These are phyloP conservation scores for Vanessa cardui DNA, from an alignment of 2,888 invertebrate species.

Conservation along the genomic window DNA sequence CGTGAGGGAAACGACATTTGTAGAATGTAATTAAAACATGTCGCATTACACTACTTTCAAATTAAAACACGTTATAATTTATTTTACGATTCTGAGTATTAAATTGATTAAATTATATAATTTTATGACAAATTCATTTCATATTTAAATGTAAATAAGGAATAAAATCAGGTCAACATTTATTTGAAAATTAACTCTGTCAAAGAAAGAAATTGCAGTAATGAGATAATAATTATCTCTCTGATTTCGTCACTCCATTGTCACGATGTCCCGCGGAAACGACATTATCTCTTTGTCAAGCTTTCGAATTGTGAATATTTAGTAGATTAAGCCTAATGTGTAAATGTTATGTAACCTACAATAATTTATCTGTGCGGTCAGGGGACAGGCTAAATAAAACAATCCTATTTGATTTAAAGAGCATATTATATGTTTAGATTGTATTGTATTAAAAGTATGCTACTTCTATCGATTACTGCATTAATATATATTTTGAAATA, in stretches of 20 bases:
- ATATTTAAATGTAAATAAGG: constrained; percentile 24
- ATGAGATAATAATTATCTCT: constrained; percentile 64
- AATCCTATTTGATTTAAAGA: no score
- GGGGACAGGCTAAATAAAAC: no score
- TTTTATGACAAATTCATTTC: constrained; percentile 3
- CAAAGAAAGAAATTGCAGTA: constrained; percentile 42
- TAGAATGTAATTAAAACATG: background rate
- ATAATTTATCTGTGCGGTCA: background rate
- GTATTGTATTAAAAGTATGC: no score
- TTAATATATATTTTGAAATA: no score
- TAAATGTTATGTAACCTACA: no score
- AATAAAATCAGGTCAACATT: constrained; percentile 16
- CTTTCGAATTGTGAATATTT: no score
- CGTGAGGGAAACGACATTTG: background rate
- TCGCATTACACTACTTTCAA: constrained; percentile 7
- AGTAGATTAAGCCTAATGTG: no score
- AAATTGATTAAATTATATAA: constrained; percentile 3
- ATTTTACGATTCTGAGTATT: background rate
- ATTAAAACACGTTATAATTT: background rate
- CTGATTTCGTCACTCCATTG: constrained; percentile 57
- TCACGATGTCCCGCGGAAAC: constrained; percentile 61
- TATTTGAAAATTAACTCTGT: constrained; percentile 30
- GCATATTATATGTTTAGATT: no score
- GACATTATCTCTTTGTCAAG: constrained; percentile 41
- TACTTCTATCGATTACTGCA: no score